A percentile compares a stretch with the other conserved stretches of the same genome.
Conservation (phyloP, 2,113 vertebrate genomes). For the Thamnophis sirtalis region DNA sequence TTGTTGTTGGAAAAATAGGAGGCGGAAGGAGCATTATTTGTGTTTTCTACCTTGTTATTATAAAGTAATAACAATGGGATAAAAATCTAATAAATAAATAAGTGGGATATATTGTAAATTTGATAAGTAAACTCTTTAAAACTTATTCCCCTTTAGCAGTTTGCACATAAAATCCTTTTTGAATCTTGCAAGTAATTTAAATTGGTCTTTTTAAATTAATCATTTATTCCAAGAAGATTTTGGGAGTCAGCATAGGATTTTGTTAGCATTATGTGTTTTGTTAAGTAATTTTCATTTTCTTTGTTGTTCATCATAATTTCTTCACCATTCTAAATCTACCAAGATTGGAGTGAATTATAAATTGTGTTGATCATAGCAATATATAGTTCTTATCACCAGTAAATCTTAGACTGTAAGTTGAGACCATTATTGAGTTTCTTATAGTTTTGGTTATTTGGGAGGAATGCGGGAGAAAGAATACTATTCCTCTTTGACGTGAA, state of each 20-base stretch:
- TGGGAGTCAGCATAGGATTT: background rate
- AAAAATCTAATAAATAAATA: background rate
- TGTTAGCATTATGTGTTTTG: background rate
- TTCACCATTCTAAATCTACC: background rate
- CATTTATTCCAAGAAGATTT: background rate
- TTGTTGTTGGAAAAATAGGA: background rate
- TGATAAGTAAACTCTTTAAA: background rate
- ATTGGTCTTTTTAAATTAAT: background rate
- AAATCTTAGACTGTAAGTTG: background rate
- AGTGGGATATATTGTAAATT: background rate
- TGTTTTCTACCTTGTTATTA: background rate
- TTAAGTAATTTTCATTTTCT: background rate
- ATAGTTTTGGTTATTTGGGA: background rate
- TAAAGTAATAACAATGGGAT: background rate
- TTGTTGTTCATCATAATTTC: background rate
- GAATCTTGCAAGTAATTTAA: background rate
- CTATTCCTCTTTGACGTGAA: background rate
- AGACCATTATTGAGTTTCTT: background rate
- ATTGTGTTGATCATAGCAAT: background rate
- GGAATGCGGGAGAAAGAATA: background rate
- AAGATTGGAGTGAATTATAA: background rate
- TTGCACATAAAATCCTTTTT: background rate
- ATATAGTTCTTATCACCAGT: background rate
- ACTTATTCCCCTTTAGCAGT: background rate
- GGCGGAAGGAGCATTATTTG: background rate